Evolutionary conservation across 2,888 invertebrate species (phyloP).

Genomic region (Dinocampus coccinellae): DNA sequence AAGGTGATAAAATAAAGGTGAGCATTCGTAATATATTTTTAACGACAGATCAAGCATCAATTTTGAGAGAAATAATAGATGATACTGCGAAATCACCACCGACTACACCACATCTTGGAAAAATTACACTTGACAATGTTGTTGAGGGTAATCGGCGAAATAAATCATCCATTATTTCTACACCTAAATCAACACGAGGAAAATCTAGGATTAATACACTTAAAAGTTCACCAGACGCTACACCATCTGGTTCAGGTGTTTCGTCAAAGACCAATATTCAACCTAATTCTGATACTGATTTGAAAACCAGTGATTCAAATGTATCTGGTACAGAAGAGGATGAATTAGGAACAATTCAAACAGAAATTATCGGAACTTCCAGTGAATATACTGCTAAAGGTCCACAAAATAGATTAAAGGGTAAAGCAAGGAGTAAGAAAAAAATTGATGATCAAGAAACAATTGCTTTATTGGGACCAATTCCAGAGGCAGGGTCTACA

Average conservation of each 20-base stretch:
- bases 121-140: conserved; percentile 61
- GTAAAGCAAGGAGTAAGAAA: conserved; percentile 72
- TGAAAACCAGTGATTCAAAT: conserved; percentile 53
- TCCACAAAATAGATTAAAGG: conserved; percentile 68
- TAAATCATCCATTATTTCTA: conserved; percentile 49
- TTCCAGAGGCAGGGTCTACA: conserved; percentile 69
- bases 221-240: conserved; percentile 26
- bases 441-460: conserved; percentile 72
- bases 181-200: conserved; percentile 44
- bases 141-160: conserved; percentile 58
- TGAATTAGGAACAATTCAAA: conserved; percentile 53
- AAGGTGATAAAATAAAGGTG: conserved; percentile 53
- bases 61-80: conserved; percentile 54
- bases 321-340: conserved; percentile 46
- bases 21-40: conserved; percentile 58
- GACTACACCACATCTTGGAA: conserved; percentile 53
- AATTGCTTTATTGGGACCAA: conserved; percentile 72
- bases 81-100: conserved; percentile 48
- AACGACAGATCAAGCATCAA: conserved; percentile 60
- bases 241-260: conserved; percentile 56
- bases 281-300: conserved; percentile 46
- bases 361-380: conserved; percentile 55
- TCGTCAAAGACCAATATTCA: conserved; percentile 38
- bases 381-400: conserved; percentile 53
- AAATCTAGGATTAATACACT: conserved; percentile 20